Base-by-base conservation (phyloP, 2,888 invertebrate species). In the Chymomyza caudatula region DNA sequence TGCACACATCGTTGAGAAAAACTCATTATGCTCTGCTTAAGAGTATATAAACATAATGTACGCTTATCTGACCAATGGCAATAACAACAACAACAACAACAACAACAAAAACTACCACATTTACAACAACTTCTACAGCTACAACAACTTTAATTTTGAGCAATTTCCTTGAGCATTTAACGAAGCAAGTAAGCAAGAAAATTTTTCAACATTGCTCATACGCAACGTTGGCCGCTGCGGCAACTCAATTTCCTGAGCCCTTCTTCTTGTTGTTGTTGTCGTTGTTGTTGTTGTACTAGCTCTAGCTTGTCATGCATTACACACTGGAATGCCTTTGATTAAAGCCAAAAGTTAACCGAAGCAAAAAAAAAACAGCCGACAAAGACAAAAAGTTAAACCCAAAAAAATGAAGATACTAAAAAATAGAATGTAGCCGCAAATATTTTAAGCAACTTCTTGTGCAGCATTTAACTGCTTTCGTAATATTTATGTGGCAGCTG, bases 301-400 rank as follows among this genome's bases (percentile, higher is more conserved):
- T 43, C 11, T 15, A 47, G 29, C 13, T 51, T 51, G 19, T 51
- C 56, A 20, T 55, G 63, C 60, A 20, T 47, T 20, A 44, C 49
- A 25, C 47, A 42, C 42, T 65, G 62, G 64, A 69, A 74, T 65
- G 65, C 65, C 74, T 74, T 72, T 74, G 74, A 72, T 74, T 72
- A 69, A 72, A 69, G 68, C 60, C 61, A 37, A 22, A 20, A 51
- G 51, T 51, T 20, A 13, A 6, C 51, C 11, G 13, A 23, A 23
- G 23, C 54, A 37, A 54, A 54, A 15, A 25, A 54, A 29, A 25
- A n/a, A n/a, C n/a, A n/a, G n/a, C n/a, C n/a, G n/a, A n/a, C n/a
- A 47, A 11, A 47, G 47, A 6, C 5, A 15, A 17, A 47, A 15
- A 47, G 1, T 47, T 15, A 11, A 17, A 8, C 15, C 47, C 3